phyloP scores from a whole-genome alignment of 2,888 invertebrate genomes.

The Drosophila rubida region DNA sequence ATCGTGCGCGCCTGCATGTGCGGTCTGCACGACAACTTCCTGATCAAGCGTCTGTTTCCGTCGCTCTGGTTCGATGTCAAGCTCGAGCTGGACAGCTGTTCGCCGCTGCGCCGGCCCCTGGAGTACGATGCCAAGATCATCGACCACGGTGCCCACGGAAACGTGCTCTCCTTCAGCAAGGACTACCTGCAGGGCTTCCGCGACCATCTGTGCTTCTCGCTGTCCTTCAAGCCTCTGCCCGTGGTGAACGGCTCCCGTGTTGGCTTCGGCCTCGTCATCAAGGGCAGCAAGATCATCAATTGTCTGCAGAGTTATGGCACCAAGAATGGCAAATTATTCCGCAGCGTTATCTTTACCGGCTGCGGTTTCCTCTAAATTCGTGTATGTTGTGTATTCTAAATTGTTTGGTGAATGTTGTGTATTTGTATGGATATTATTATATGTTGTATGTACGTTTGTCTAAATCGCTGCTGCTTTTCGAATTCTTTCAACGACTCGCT shows the following conservation, averaged over 20 bases:
- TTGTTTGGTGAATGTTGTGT: neutral
- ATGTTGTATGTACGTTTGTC: neutral
- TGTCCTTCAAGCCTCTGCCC: constrained; percentile 77
- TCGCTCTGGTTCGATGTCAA: constrained; percentile 73
- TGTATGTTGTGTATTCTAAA: neutral
- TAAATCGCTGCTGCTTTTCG: constrained; percentile 1
- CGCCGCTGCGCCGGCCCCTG: constrained; percentile 33
- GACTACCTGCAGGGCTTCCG: constrained; percentile 52
- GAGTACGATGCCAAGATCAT: constrained; percentile 67
- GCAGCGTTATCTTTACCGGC: constrained; percentile 58
- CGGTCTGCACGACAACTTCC: constrained; percentile 54
- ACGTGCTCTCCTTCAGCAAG: constrained; percentile 69
- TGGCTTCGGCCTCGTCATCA: constrained; percentile 76
- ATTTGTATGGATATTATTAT: constrained; percentile 2
- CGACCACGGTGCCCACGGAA: constrained; percentile 55
- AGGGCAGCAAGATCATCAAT: constrained; percentile 69
- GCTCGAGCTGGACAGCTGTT: constrained; percentile 31
- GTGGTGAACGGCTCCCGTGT: constrained; percentile 72
- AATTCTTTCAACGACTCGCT: neutral
- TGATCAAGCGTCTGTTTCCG: constrained; percentile 69
- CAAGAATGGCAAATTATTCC: constrained; percentile 78
- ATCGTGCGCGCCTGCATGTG: constrained; percentile 68
- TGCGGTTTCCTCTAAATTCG: constrained; percentile 67
- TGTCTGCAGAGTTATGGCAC: constrained; percentile 75
- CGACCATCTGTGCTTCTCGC: constrained; percentile 59